Evolutionary conservation across 1,140 invertebrate species (phyloP).

Genomic region (Microplitis mediator): DNA sequence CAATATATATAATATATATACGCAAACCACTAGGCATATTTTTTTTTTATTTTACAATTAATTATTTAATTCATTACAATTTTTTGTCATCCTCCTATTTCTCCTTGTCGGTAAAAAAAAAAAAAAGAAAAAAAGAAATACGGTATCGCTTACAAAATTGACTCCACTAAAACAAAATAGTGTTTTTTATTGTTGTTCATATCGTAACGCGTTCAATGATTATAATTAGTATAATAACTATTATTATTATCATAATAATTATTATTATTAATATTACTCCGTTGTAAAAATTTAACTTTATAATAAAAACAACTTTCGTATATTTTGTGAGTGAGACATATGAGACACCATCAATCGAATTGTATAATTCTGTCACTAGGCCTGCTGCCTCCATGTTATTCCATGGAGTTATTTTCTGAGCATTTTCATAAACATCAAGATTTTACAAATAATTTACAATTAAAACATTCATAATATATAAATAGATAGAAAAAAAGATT

Average conservation of each 20-base stretch:
- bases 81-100: conserved; percentile 5
- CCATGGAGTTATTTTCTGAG: conserved; percentile 47
- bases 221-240: conserved; percentile 25
- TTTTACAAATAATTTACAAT: no score
- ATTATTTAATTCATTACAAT: conserved; percentile 2
- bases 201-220: conserved; percentile 26
- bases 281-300: conserved; percentile 11
- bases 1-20: conserved; percentile 46
- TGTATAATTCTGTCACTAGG: conserved; percentile 40
- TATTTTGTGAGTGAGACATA: background rate
- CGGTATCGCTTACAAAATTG: conserved; percentile 39
- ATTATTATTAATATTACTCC: conserved; percentile 31
- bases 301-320: conserved; percentile 30
- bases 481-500: no score
- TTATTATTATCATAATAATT: conserved; percentile 24
- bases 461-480: no score
- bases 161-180: conserved; percentile 43
- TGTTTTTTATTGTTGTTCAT: conserved; percentile 24
- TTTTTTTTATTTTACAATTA: background rate
- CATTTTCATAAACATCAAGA: conserved; percentile 57
- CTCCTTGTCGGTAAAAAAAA: conserved; percentile 23
- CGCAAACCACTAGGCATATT: conserved; percentile 58
- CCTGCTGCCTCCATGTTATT: conserved; percentile 50
- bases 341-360: background rate
- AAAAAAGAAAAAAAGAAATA: conserved; percentile 25